Percentiles rank a stretch among this genome's conserved stretches.
These are phyloP conservation scores for Seira musarum DNA, from an alignment of 2,888 invertebrate species.

Conservation along the genomic window DNA sequence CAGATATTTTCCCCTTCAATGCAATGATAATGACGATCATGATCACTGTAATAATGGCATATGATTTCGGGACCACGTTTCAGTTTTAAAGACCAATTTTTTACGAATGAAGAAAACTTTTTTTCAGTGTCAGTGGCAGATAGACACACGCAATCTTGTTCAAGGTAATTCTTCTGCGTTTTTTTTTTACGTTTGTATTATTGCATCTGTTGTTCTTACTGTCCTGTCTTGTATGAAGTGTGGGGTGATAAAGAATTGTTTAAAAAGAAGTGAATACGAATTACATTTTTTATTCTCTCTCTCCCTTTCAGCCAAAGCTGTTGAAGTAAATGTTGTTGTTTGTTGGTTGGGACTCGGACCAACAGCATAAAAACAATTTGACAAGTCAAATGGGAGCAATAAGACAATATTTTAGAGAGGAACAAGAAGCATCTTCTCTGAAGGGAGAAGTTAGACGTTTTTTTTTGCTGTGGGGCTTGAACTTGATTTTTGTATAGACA, in stretches of 20 bases:
- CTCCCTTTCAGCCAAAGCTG: no score
- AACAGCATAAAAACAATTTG: conserved; percentile 16
- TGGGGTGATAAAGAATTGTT: no score
- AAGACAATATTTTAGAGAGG: background rate
- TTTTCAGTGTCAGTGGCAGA: background rate
- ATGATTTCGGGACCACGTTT: no score
- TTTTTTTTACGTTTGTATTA: background rate
- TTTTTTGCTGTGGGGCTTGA: conserved; percentile 34
- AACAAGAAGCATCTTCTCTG: background rate
- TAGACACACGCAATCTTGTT: no score
- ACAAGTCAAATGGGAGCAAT: conserved; percentile 13
- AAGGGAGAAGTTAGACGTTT: no score
- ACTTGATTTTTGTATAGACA: conserved; percentile 20
- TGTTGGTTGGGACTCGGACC: background rate
- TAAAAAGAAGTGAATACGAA: no score
- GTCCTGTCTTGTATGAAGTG: no score
- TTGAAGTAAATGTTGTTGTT: no score
- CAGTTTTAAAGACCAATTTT: background rate
- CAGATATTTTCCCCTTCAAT: no score
- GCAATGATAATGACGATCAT: no score
- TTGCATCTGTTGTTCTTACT: no score
- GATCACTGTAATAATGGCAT: background rate
- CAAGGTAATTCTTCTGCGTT: background rate
- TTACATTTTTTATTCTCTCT: no score
- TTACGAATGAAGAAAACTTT: background rate